Evolutionary conservation across 2,113 vertebrate species (phyloP).

Genomic region (Hepsetus odoe): DNA sequence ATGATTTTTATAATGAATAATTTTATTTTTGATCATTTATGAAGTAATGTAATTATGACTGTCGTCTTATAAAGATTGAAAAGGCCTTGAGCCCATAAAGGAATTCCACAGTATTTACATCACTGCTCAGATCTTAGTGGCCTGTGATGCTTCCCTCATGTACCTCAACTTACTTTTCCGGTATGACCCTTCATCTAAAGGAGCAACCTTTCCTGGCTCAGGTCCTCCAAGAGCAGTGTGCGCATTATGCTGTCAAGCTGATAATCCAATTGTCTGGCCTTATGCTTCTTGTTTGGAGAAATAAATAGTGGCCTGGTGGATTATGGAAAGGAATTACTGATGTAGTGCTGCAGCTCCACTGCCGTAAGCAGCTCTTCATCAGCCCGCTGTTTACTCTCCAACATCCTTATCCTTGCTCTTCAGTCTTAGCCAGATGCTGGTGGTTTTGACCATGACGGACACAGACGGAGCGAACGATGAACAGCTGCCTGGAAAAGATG

Average conservation of each 20-base stretch:
- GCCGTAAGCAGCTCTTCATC: constrained; percentile 32
- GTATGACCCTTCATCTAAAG: not conserved
- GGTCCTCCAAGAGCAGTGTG: not conserved
- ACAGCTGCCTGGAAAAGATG: not conserved
- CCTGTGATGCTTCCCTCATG: not conserved
- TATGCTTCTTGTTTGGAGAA: constrained; percentile 48
- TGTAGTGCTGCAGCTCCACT: constrained; percentile 29
- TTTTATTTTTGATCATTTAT: too few relatives aligned
- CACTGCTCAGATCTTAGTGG: not conserved
- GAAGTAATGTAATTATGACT: too few relatives aligned
- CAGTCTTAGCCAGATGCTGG: not conserved
- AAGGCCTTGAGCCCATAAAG: not conserved
- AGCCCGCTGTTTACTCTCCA: not conserved
- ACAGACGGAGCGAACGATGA: not conserved
- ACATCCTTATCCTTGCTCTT: not conserved
- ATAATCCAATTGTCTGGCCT: constrained; percentile 54
- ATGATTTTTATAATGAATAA: too few relatives aligned
- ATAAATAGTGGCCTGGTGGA: constrained; percentile 32
- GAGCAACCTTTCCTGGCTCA: not conserved
- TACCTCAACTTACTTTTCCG: not conserved
- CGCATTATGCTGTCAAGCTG: not conserved
- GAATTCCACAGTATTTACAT: not conserved
- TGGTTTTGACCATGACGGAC: not conserved
- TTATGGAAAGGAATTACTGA: constrained; percentile 52
- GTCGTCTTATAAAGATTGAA: not conserved